phyloP scores from a whole-genome alignment of 2,888 invertebrate genomes.

The Alloplasta piceator region DNA sequence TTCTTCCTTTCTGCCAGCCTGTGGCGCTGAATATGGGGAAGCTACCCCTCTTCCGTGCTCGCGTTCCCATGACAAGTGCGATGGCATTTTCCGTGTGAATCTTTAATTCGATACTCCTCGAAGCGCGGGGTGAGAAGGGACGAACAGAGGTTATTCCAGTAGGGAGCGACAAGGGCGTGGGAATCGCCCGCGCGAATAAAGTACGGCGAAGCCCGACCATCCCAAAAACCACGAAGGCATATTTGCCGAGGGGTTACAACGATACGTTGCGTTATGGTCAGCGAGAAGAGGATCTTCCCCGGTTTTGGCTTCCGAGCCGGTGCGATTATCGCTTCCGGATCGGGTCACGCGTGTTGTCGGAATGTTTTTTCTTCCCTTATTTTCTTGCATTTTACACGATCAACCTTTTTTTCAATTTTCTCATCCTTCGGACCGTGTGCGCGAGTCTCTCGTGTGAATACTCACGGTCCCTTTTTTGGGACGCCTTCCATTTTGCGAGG shows the following conservation, averaged over 20 bases:
- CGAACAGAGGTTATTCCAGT: too few relatives aligned
- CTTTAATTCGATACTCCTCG: slow-evolving; percentile 77
- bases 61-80: slow-evolving; percentile 83
- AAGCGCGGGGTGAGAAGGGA: background rate
- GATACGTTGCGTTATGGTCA: slow-evolving; percentile 53
- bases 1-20: slow-evolving; percentile 32
- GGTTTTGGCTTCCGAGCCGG: slow-evolving; percentile 27
- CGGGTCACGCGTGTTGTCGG: slow-evolving; percentile 43
- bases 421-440: background rate
- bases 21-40: slow-evolving; percentile 50
- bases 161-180: slow-evolving; percentile 56
- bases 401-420: background rate
- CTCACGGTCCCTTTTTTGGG: too few relatives aligned
- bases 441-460: too few relatives aligned
- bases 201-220: slow-evolving; percentile 27
- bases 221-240: slow-evolving; percentile 11
- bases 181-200: slow-evolving; percentile 65
- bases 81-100: slow-evolving; percentile 79
- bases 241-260: slow-evolving; percentile 44
- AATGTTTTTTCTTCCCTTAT: slow-evolving; percentile 26
- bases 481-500: too few relatives aligned
- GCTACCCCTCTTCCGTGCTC: slow-evolving; percentile 72
- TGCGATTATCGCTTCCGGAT: slow-evolving; percentile 58
- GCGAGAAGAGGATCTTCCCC: slow-evolving; percentile 39
- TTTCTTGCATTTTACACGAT: background rate